Percentiles rank a stretch among this genome's conserved stretches.
Conservation (phyloP, 2,797 vertebrate genomes). For the Sebastes matsubarae region DNA sequence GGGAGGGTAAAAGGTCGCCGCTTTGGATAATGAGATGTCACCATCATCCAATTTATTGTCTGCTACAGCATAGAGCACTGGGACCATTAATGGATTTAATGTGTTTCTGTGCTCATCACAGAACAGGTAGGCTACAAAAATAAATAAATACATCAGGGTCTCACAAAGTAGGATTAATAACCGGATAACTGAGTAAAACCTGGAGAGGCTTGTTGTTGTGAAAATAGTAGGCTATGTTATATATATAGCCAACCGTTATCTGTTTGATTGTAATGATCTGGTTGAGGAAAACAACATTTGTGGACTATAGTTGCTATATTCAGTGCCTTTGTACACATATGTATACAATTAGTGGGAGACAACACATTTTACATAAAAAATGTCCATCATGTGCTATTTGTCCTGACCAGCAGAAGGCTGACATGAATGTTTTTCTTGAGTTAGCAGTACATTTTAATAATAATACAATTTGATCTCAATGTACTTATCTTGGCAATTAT, state of each 20-base stretch:
- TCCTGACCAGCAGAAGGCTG: not conserved
- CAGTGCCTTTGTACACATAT: not conserved
- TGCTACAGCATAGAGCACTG: slow-evolving; percentile 2
- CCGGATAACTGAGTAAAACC: not conserved
- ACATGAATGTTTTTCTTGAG: not conserved
- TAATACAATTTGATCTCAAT: not conserved
- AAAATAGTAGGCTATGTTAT: not conserved
- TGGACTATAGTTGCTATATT: not conserved
- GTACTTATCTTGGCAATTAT: not conserved
- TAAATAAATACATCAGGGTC: not conserved
- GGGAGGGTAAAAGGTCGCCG: slow-evolving; percentile 27
- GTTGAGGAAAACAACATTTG: not conserved
- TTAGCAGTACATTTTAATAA: not conserved
- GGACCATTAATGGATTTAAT: slow-evolving; percentile 53
- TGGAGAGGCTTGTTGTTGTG: not conserved
- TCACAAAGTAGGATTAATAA: not conserved
- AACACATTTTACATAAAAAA: not conserved
- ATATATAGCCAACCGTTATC: not conserved
- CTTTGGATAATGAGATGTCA: slow-evolving; percentile 44
- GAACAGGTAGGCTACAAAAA: slow-evolving; percentile 15
- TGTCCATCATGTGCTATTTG: not conserved
- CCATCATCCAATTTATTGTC: slow-evolving; percentile 35
- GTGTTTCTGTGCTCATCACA: slow-evolving; percentile 27
- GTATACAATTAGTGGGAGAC: not conserved
- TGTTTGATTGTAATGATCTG: not conserved